phyloP scores from a whole-genome alignment of 2,888 invertebrate species.

The Parapristionchus giblindavisi region DNA sequence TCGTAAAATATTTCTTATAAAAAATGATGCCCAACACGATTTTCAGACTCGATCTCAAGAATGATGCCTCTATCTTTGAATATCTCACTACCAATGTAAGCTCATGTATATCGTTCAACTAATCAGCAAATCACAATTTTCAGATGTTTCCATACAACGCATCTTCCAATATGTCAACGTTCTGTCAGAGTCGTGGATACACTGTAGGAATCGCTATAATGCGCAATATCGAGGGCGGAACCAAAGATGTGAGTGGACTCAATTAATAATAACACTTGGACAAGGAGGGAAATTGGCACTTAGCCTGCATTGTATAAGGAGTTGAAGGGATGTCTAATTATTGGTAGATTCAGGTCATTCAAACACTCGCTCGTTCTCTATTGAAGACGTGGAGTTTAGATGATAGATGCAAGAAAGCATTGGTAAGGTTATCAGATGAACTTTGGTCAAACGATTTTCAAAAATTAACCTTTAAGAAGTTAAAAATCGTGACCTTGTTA shows the following conservation, averaged over 20 bases:
- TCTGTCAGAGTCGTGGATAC: slow-evolving; percentile 21
- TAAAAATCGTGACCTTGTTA: too few relatives aligned
- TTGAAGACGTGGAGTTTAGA: slow-evolving; percentile 16
- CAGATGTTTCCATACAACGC: slow-evolving; percentile 15
- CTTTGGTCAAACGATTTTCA: too few relatives aligned
- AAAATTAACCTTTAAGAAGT: too few relatives aligned
- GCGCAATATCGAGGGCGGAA: slow-evolving; percentile 8
- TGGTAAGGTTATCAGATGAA: not conserved
- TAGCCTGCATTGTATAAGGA: too few relatives aligned
- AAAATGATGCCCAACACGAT: not conserved
- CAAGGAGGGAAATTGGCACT: too few relatives aligned
- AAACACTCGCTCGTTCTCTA: slow-evolving; percentile 13
- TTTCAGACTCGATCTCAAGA: slow-evolving; percentile 1
- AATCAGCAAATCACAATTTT: not conserved
- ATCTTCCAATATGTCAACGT: not conserved
- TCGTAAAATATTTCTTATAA: too few relatives aligned
- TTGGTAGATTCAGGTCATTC: not conserved
- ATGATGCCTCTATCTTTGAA: slow-evolving; percentile 21
- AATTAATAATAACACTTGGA: not conserved
- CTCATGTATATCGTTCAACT: not conserved
- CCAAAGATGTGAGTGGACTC: slow-evolving; percentile 1
- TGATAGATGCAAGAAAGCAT: slow-evolving; percentile 27
- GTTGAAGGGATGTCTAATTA: not conserved
- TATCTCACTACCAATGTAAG: slow-evolving; percentile 27
- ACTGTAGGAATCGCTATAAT: slow-evolving; percentile 16